These are phyloP conservation scores for Lophotis ruficrista DNA, from an alignment of 2,113 vertebrate species.

Conservation along the genomic window DNA sequence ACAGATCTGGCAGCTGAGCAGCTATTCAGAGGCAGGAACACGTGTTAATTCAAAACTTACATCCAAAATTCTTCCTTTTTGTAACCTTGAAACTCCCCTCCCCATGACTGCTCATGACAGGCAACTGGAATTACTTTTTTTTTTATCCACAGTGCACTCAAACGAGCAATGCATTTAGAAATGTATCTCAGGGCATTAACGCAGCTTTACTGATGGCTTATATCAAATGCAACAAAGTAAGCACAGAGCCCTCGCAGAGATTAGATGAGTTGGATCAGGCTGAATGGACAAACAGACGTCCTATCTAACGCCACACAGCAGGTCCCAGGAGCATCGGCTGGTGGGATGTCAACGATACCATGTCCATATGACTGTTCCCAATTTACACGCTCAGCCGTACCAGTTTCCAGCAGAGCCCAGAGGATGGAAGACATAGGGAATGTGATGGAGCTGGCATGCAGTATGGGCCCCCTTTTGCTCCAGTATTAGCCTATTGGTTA, in stretches of 20 bases:
- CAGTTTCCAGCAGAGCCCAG: neutral
- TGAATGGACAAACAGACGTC: neutral
- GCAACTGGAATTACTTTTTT: neutral
- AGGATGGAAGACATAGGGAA: fast-evolving
- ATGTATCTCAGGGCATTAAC: neutral
- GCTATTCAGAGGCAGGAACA: neutral
- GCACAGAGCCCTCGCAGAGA: neutral
- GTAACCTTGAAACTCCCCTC: neutral
- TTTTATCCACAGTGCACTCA: neutral
- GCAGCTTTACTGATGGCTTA: neutral
- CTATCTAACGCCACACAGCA: neutral
- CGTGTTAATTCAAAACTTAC: neutral
- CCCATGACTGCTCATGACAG: neutral
- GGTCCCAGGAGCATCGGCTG: fast-evolving
- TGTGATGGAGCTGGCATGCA: neutral
- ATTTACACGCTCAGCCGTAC: neutral
- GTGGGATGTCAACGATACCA: neutral
- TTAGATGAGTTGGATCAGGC: neutral
- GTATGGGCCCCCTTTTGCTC: neutral
- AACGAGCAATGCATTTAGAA: neutral
- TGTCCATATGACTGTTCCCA: neutral
- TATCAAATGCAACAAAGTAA: neutral
- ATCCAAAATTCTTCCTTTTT: neutral
- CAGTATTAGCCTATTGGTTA: neutral
- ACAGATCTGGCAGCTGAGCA: neutral